phyloP scores from a whole-genome alignment of 2,797 vertebrate genomes.

The Argya squamiceps region DNA sequence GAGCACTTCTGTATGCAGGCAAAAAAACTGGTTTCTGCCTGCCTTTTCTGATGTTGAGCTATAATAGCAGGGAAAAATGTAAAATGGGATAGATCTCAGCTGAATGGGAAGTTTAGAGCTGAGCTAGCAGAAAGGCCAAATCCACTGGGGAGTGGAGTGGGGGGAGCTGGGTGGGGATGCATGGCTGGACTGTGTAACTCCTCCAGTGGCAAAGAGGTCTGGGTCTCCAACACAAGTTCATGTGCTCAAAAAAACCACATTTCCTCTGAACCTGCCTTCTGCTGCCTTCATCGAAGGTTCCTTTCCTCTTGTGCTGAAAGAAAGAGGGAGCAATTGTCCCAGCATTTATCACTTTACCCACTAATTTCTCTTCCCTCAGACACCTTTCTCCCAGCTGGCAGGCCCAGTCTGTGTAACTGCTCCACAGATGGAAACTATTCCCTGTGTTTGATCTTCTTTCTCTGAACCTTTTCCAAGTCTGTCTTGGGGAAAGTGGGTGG shows the following conservation, averaged over 20 bases:
- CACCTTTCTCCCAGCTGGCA: background rate
- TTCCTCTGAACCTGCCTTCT: background rate
- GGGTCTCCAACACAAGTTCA: background rate
- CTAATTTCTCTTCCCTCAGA: background rate
- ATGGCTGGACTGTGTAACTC: background rate
- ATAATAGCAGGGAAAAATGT: background rate
- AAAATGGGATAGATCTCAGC: background rate
- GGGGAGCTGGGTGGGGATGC: fast-evolving
- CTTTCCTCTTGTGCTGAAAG: background rate
- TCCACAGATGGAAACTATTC: background rate
- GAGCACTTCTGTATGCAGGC: background rate
- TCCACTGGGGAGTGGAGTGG: background rate
- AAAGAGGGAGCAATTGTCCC: background rate
- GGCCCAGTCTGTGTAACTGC: background rate
- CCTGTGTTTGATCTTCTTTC: background rate
- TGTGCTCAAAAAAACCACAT: fast-evolving
- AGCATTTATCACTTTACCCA: background rate
- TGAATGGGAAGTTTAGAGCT: background rate
- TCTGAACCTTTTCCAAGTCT: background rate
- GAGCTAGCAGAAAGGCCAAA: background rate
- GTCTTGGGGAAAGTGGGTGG: background rate
- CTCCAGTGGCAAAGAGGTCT: background rate
- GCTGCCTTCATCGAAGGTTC: background rate
- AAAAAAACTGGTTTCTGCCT: background rate
- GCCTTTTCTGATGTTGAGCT: background rate